phyloP scores from a whole-genome alignment of 30 jellyfish, hydroid and myxozoan genomes.

The Pseudorhiza aurosa region DNA sequence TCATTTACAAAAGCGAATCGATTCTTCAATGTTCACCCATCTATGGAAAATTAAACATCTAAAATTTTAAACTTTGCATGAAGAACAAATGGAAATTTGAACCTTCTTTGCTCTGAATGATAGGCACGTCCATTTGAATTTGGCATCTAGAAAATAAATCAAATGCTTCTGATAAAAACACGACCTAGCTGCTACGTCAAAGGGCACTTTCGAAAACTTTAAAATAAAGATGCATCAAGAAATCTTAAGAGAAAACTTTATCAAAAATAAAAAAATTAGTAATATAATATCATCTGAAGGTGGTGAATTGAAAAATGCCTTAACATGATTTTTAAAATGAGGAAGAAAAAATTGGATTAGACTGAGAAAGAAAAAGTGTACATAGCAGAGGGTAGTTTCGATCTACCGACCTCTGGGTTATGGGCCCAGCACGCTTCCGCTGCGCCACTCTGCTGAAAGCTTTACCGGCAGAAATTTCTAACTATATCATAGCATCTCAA shows the following conservation, averaged over 20 bases:
- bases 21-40: too few relatives aligned
- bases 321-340: too few relatives aligned
- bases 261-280: neutral
- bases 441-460: slow-evolving; percentile 69
- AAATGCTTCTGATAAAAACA: too few relatives aligned
- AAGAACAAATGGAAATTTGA: too few relatives aligned
- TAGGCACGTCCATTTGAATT: slow-evolving; percentile 22
- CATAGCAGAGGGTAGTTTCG: slow-evolving; percentile 76
- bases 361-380: slow-evolving; percentile 5
- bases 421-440: slow-evolving; percentile 81
- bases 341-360: neutral
- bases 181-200: too few relatives aligned
- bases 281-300: too few relatives aligned
- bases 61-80: too few relatives aligned
- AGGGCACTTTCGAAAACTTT: too few relatives aligned
- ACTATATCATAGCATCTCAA: slow-evolving; percentile 18
- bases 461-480: neutral
- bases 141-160: slow-evolving; percentile 12
- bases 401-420: slow-evolving; percentile 72
- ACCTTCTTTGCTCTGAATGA: slow-evolving; percentile 32
- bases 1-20: too few relatives aligned
- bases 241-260: neutral
- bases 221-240: neutral
- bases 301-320: too few relatives aligned
- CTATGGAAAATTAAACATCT: too few relatives aligned